Conservation (phyloP, 2,888 invertebrate genomes). For the Drosophila anceps region DNA sequence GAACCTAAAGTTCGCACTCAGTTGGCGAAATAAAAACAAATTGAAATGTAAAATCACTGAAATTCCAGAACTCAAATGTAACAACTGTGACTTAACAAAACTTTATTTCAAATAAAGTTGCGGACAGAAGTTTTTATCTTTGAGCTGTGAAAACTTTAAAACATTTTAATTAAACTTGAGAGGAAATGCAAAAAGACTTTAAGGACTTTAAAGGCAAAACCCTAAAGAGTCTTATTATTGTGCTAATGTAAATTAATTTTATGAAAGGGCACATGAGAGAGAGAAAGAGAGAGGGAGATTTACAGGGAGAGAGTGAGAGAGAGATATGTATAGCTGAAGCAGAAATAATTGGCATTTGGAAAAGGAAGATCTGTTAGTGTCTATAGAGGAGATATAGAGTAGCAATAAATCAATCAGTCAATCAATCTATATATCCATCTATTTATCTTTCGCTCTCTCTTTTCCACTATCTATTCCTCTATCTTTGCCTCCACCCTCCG, state of each 20-base stretch:
- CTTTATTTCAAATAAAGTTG: constrained; percentile 3
- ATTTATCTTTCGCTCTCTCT: too few relatives aligned
- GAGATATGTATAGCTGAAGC: not conserved
- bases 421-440: too few relatives aligned
- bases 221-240: not conserved
- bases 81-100: constrained; percentile 12
- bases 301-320: not conserved
- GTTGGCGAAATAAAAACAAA: constrained; percentile 2
- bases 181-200: not conserved
- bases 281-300: not conserved
- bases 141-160: constrained; percentile 5
- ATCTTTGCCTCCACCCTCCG: too few relatives aligned
- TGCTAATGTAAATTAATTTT: not conserved
- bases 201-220: not conserved
- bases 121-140: constrained; percentile 4
- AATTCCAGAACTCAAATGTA: not conserved
- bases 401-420: too few relatives aligned
- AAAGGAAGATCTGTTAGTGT: too few relatives aligned
- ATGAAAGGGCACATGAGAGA: not conserved
- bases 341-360: too few relatives aligned
- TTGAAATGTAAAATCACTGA: not conserved
- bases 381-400: too few relatives aligned
- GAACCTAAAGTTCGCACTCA: constrained; percentile 2
- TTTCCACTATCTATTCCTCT: too few relatives aligned
- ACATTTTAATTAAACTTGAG: constrained; percentile 5